Evolutionary conservation across 2,113 vertebrate genomes (phyloP).

Genomic region (Zeus faber): DNA sequence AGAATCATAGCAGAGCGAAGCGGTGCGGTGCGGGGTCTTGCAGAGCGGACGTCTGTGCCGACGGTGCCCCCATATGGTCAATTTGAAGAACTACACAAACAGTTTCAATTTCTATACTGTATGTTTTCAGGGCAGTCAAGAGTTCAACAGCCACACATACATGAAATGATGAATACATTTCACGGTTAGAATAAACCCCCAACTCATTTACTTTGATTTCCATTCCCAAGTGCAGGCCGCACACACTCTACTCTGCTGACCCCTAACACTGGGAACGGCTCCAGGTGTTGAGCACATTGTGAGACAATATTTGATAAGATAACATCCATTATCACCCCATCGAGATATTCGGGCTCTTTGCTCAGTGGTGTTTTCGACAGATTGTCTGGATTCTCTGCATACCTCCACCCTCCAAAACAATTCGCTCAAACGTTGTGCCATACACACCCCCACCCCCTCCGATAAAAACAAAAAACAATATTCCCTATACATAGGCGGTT

Average conservation of each 20-base stretch:
- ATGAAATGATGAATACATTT: too few relatives aligned
- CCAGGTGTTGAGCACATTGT: neutral
- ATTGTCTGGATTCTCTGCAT: constrained; percentile 54
- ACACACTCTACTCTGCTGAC: too few relatives aligned
- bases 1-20: too few relatives aligned
- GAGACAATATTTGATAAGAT: constrained; percentile 2
- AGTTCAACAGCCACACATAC: too few relatives aligned
- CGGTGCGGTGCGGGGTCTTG: too few relatives aligned
- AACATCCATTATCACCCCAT: constrained; percentile 15
- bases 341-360: constrained; percentile 22
- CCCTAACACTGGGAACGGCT: too few relatives aligned
- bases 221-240: too few relatives aligned
- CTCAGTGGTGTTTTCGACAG: constrained; percentile 45
- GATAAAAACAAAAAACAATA: neutral
- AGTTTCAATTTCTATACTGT: neutral
- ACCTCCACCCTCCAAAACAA: constrained; percentile 54
- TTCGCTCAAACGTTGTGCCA: constrained; percentile 33
- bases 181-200: too few relatives aligned
- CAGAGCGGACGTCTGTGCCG: constrained; percentile 17
- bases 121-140: too few relatives aligned
- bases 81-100: constrained; percentile 36
- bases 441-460: constrained; percentile 7
- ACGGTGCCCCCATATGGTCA: constrained; percentile 67
- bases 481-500: constrained; percentile 9
- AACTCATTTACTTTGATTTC: too few relatives aligned